Evolutionary conservation across 2,888 invertebrate species (phyloP).

Genomic region (Siphlonurus alternatus): DNA sequence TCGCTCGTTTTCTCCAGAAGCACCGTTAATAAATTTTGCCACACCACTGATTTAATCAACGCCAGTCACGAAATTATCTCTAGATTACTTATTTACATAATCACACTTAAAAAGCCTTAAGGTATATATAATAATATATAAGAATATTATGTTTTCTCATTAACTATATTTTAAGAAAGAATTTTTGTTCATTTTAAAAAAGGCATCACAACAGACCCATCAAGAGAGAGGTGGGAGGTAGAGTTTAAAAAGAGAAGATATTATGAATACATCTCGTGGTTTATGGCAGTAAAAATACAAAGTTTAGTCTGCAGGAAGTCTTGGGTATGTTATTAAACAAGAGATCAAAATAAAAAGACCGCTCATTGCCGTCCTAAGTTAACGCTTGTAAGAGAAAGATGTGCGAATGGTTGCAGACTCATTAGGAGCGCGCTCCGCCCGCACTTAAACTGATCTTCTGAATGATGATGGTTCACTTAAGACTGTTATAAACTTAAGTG

Average conservation of each 20-base stretch:
- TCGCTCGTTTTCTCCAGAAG: background rate
- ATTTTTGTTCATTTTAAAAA: background rate
- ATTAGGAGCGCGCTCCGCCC: too few species aligned
- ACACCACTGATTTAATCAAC: background rate
- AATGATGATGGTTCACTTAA: too few species aligned
- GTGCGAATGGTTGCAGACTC: too few species aligned
- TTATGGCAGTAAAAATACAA: background rate
- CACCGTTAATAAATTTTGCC: background rate
- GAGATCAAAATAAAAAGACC: background rate
- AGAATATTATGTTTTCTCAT: background rate
- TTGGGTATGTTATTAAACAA: background rate
- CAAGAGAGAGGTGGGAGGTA: too few species aligned
- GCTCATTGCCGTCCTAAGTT: too few species aligned
- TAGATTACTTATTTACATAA: background rate
- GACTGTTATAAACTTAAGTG: too few species aligned
- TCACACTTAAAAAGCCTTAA: background rate
- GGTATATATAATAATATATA: background rate
- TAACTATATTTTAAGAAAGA: background rate
- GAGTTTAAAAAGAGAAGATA: background rate
- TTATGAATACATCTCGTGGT: background rate
- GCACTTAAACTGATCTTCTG: too few species aligned
- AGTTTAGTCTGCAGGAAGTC: too few species aligned
- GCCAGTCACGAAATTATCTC: background rate
- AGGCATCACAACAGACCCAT: too few species aligned
- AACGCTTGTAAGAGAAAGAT: too few species aligned